Percentiles rank a stretch among this genome's conserved stretches.
Evolutionary conservation across 1,140 invertebrate species (phyloP).

Genomic region (Bactericera cockerelli): DNA sequence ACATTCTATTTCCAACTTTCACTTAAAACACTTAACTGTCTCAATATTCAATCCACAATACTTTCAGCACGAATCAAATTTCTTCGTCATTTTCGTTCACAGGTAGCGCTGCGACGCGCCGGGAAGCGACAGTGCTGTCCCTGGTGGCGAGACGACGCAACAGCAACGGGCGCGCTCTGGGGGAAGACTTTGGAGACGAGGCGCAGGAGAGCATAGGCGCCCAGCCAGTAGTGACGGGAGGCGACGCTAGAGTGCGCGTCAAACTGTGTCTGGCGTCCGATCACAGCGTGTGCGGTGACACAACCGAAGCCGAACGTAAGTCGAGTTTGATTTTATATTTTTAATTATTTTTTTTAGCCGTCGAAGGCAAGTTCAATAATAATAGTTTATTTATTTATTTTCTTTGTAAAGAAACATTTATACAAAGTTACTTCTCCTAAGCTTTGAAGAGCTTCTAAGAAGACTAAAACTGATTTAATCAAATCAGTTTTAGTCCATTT

Average conservation of each 20-base stretch:
- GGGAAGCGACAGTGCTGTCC: slow-evolving; percentile 36
- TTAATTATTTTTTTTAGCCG: background rate
- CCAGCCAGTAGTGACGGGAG: slow-evolving; percentile 36
- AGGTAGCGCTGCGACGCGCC: slow-evolving; percentile 44
- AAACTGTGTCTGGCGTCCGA: slow-evolving; percentile 61
- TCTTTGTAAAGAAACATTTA: too few species aligned
- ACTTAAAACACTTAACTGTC: too few species aligned
- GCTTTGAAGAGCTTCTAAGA: too few species aligned
- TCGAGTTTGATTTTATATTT: slow-evolving; percentile 21
- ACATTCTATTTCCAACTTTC: too few species aligned
- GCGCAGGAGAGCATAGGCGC: slow-evolving; percentile 28
- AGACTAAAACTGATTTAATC: too few species aligned
- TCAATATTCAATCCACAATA: too few species aligned
- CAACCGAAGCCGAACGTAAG: slow-evolving; percentile 64
- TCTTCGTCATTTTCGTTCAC: slow-evolving; percentile 23
- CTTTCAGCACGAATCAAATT: too few species aligned
- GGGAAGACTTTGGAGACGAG: slow-evolving; percentile 27
- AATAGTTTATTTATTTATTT: too few species aligned
- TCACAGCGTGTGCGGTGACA: slow-evolving; percentile 64
- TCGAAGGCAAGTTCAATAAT: too few species aligned
- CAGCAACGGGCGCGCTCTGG: slow-evolving; percentile 25
- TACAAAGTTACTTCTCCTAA: too few species aligned
- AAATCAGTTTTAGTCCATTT: too few species aligned
- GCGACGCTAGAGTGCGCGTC: slow-evolving; percentile 50
- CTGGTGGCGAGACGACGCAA: slow-evolving; percentile 18